Evolutionary conservation across 2,797 vertebrate species (phyloP).

Genomic region (Loriculus beryllinus): DNA sequence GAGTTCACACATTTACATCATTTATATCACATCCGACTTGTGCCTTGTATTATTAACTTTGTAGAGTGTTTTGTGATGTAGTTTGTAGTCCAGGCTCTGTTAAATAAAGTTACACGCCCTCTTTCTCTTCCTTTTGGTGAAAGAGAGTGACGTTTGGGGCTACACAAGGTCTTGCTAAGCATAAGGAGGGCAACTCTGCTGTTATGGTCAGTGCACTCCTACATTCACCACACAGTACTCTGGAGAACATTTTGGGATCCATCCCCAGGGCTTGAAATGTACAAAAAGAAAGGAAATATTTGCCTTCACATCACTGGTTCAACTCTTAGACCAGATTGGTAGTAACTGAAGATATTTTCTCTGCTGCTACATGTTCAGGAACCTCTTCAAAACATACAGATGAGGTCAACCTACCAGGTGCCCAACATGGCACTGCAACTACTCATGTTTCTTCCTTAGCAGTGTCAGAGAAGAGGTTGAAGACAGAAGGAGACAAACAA

Average conservation of each 20-base stretch:
- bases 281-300: background rate
- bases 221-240: background rate
- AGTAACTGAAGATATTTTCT: background rate
- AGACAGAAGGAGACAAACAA: background rate
- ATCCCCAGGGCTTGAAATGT: background rate
- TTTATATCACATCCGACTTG: conserved; percentile 61
- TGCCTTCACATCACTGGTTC: background rate
- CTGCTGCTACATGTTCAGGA: background rate
- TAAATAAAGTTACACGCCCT: conserved; percentile 17
- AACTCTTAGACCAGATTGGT: background rate
- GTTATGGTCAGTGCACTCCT: background rate
- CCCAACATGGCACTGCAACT: background rate
- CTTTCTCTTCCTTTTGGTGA: background rate
- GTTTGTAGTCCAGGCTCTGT: conserved; percentile 12
- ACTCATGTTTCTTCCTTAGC: background rate
- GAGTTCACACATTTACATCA: conserved; percentile 65
- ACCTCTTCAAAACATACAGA: background rate
- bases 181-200: background rate
- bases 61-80: conserved; percentile 48
- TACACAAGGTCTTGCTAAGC: background rate
- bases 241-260: background rate
- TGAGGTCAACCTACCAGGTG: background rate
- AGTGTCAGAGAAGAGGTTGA: background rate
- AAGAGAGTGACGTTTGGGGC: background rate
- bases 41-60: conserved; percentile 60